Evolutionary conservation across 1,140 invertebrate genomes (phyloP), one percentile per base, ranked within the genome.

Genomic region (Diuraphis noxia): DNA sequence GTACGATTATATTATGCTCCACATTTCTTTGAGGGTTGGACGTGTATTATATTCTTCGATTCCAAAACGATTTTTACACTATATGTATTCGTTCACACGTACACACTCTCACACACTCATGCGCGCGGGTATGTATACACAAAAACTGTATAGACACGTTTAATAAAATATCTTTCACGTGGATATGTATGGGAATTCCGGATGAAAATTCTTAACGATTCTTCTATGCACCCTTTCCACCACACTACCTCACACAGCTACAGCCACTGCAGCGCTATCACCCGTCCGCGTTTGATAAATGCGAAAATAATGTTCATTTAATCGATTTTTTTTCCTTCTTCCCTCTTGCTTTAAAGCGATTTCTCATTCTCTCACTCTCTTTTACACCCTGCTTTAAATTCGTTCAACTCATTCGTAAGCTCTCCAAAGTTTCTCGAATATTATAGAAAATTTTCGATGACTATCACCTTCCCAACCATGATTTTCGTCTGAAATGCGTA

Each of bases 231-330:
- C 43, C 30, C 25, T n/a, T 72, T 63, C 38, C 40, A 1, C 13
- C 17, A 13, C 13, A 43, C 30, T 17, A 10, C 56, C 88, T 25
- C 56, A n/a, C 5, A 10, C 36, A 38, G 40, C 7, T 1, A 10
- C 25, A 40, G 19, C 23, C 41, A 30, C 21, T 56, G 56, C 30
- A 10, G 30, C 46, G 25, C 85, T 9, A 10, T 38, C 85, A 4
- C 49, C 85, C 85, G 85, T 38, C 23, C 49, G 25, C 23, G 46
- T 88, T 88, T 91, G 89, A 91, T 91, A 91, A 91, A 91, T 91
- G 89, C 89, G 89, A 91, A 91, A 91, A 91, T 91, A 91, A 91
- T 81, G 89, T 91, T 91, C 89, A 79, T 91, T 81, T 91, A 91
- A 91, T 91, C 89, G 72, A 91, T 91, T 91, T 81, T 38, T 36